A percentile compares a stretch with the other conserved stretches of the same genome.
These are phyloP conservation scores for Callosobruchus maculatus DNA, from an alignment of 2,888 invertebrate genomes.

Conservation along the genomic window DNA sequence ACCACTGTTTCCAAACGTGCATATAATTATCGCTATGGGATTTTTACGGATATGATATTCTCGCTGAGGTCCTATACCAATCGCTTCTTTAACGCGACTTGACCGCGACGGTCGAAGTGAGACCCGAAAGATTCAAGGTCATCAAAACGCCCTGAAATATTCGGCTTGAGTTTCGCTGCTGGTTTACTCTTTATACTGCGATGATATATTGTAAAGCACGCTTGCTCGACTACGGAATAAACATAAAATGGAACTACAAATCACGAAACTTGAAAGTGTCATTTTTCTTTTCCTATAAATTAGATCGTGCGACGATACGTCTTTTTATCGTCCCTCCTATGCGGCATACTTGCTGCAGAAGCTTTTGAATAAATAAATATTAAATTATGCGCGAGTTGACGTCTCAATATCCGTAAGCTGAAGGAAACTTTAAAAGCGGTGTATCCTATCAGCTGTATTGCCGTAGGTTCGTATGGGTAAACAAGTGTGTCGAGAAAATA, in stretches of 20 bases:
- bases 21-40: no score
- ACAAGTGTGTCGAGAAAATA: background rate
- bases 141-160: no score
- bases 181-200: no score
- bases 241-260: conserved; percentile 12
- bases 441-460: background rate
- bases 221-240: background rate
- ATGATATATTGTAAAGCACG: background rate
- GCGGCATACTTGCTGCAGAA: background rate
- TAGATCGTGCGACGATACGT: conserved; percentile 5
- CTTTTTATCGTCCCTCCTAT: background rate
- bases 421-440: background rate
- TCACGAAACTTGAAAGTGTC: conserved; percentile 11
- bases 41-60: no score
- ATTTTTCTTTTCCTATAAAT: conserved; percentile 13
- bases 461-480: background rate
- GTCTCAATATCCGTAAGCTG: background rate
- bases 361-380: background rate
- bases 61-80: no score
- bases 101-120: no score
- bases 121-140: no score
- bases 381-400: background rate
- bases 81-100: no score
- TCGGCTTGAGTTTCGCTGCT: no score
- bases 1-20: no score